Conservation (phyloP, 2,888 invertebrate species). For the Athalia circularis region DNA sequence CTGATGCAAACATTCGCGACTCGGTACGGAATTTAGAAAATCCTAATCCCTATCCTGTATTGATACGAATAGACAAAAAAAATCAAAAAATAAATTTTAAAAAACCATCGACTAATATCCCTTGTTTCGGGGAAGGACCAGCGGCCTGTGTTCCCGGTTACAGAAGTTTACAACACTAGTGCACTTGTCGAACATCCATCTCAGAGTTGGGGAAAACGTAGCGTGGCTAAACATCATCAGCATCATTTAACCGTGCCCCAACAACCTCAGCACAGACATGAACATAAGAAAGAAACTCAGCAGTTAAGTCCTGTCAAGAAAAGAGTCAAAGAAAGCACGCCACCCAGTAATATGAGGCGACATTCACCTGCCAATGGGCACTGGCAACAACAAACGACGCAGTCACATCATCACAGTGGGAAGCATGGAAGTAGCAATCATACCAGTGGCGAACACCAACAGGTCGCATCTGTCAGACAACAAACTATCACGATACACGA, state of each 20-base stretch:
- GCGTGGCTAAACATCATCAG: conserved; percentile 78
- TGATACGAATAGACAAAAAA: neutral
- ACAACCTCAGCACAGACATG: conserved; percentile 77
- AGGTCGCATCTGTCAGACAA: conserved; percentile 75
- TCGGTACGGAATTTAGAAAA: neutral
- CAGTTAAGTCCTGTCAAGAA: conserved; percentile 98
- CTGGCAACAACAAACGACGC: conserved; percentile 71
- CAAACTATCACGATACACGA: conserved; percentile 97
- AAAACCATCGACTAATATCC: conserved; percentile 37
- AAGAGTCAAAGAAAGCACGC: conserved; percentile 96
- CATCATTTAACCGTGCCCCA: conserved; percentile 78
- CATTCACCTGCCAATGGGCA: conserved; percentile 71
- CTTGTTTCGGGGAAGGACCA: conserved; percentile 75
- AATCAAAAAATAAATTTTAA: conserved; percentile 11
- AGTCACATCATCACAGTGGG: conserved; percentile 63
- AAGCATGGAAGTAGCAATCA: conserved; percentile 62
- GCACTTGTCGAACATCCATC: conserved; percentile 76
- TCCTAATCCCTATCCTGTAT: neutral
- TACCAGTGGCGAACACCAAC: conserved; percentile 69
- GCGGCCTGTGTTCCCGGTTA: conserved; percentile 79
- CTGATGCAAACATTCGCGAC: neutral
- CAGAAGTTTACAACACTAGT: conserved; percentile 78
- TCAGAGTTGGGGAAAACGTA: conserved; percentile 74
- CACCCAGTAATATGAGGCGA: conserved; percentile 78
- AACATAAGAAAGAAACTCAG: conserved; percentile 88